These are phyloP conservation scores for Albula goreensis DNA, from an alignment of 2,113 vertebrate genomes.

Conservation along the genomic window DNA sequence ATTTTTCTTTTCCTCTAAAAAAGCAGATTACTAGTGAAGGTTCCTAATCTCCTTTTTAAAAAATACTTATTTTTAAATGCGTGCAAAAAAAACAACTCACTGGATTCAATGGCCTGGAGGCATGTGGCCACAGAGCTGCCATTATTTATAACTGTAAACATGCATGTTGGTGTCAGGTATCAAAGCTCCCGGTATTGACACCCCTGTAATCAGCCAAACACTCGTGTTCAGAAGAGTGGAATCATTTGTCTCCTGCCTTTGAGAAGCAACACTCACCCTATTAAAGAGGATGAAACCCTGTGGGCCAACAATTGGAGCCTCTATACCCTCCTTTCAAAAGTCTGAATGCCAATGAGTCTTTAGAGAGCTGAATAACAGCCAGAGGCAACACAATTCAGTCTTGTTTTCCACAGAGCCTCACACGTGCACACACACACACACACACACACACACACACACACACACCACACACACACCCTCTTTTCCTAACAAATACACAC, in stretches of 20 bases:
- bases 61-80: neutral
- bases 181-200: slow-evolving; percentile 50
- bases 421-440: neutral
- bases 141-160: slow-evolving; percentile 68
- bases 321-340: slow-evolving; percentile 43
- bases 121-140: slow-evolving; percentile 59
- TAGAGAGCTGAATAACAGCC: slow-evolving; percentile 32
- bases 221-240: slow-evolving; percentile 50
- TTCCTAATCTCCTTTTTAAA: slow-evolving; percentile 6
- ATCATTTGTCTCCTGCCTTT: slow-evolving; percentile 65
- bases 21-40: neutral
- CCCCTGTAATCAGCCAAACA: slow-evolving; percentile 61
- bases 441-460: neutral
- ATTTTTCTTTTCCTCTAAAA: neutral
- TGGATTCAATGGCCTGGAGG: slow-evolving; percentile 41
- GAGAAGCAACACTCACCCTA: slow-evolving; percentile 61
- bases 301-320: slow-evolving; percentile 62
- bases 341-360: slow-evolving; percentile 44
- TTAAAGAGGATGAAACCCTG: slow-evolving; percentile 70
- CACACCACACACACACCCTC: neutral
- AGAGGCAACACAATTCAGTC: slow-evolving; percentile 36
- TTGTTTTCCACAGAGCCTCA: slow-evolving; percentile 13
- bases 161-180: slow-evolving; percentile 59
- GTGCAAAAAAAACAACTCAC: slow-evolving; percentile 51
- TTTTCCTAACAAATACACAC: neutral